These are phyloP conservation scores for Samia ricini DNA, from an alignment of 1,140 invertebrate genomes.

Conservation along the genomic window DNA sequence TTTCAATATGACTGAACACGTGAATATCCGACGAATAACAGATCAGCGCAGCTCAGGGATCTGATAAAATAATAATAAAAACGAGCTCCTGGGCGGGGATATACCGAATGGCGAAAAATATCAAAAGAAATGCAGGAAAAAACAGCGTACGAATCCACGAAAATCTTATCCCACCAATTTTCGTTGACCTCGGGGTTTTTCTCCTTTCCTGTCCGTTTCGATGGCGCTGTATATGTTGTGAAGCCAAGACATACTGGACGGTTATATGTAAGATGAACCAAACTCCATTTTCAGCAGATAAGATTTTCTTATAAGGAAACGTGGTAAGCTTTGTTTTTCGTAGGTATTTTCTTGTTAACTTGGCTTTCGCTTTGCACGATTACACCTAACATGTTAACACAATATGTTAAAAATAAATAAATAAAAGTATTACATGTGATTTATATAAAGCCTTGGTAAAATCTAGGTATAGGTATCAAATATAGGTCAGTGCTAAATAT, in stretches of 20 bases:
- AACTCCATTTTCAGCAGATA: conserved; percentile 32
- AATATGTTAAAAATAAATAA: neutral
- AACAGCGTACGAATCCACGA: conserved; percentile 20
- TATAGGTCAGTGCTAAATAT: too few species aligned
- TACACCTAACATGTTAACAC: neutral
- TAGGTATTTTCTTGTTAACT: conserved; percentile 23
- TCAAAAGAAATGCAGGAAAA: conserved; percentile 20
- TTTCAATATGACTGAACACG: conserved; percentile 11
- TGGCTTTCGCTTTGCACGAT: conserved; percentile 15
- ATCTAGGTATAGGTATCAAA: too few species aligned
- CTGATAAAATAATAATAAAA: conserved; percentile 5
- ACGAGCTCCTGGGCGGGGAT: conserved; percentile 1
- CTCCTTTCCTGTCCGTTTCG: neutral
- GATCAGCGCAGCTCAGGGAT: neutral
- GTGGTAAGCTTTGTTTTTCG: neutral
- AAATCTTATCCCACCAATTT: conserved; percentile 31
- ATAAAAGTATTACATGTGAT: neutral
- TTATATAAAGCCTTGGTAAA: too few species aligned
- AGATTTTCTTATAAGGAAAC: conserved; percentile 2
- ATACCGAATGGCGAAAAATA: conserved; percentile 1
- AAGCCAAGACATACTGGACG: neutral
- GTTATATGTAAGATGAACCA: conserved; percentile 7
- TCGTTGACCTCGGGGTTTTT: conserved; percentile 14
- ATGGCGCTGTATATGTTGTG: neutral
- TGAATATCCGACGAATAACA: conserved; percentile 4